phyloP scores from a whole-genome alignment of 2,888 invertebrate genomes.

The Tigriopus californicus region DNA sequence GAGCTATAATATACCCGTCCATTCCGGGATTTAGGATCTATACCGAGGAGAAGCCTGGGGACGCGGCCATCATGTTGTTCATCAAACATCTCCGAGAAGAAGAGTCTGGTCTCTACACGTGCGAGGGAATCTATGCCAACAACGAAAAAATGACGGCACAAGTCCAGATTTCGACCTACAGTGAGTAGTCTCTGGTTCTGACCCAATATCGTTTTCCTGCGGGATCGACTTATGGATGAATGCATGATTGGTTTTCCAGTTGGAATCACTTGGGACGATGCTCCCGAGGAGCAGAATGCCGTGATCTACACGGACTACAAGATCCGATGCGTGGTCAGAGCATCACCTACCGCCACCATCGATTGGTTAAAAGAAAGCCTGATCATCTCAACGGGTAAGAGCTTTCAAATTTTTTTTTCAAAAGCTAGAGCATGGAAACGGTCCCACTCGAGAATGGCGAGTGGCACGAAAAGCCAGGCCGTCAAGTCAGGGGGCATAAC shows the following conservation, averaged over 20 bases:
- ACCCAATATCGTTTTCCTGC: no score
- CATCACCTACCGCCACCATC: conserved; percentile 62
- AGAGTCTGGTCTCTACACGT: conserved; percentile 62
- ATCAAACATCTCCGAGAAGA: conserved; percentile 51
- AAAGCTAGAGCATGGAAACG: no score
- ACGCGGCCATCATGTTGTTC: conserved; percentile 33
- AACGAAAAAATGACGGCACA: conserved; percentile 21
- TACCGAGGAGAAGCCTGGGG: conserved; percentile 18
- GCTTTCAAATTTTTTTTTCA: no score
- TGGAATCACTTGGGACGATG: conserved; percentile 67
- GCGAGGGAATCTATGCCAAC: conserved; percentile 53
- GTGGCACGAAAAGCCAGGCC: no score
- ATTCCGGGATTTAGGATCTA: conserved; percentile 17
- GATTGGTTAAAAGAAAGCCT: conserved; percentile 61
- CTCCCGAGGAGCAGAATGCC: conserved; percentile 62
- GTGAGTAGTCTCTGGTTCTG: no score
- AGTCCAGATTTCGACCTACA: conserved; percentile 19
- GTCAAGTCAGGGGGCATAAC: no score
- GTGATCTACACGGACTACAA: conserved; percentile 52
- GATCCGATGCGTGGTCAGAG: conserved; percentile 63
- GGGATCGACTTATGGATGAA: not conserved
- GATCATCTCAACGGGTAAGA: conserved; percentile 34
- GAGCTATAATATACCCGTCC: not conserved
- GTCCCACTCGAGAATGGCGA: no score
- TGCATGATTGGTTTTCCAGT: conserved; percentile 35